These are phyloP conservation scores for Liopterus haemorrhoidalis DNA, from an alignment of 2,888 invertebrate genomes.

Conservation along the genomic window DNA sequence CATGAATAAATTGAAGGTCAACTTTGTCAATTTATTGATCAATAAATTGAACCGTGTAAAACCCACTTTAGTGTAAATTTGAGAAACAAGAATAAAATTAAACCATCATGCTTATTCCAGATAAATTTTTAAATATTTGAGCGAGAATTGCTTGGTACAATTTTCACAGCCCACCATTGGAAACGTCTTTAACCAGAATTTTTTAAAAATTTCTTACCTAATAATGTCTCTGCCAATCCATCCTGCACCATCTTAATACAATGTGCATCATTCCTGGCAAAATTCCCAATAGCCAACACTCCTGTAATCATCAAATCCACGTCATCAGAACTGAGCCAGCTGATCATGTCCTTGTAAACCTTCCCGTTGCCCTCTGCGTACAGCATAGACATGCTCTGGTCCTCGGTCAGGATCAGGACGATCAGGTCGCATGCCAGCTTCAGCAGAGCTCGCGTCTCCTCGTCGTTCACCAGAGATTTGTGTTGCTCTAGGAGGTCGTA, in stretches of 20 bases:
- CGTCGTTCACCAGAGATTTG: constrained; percentile 55
- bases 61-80: too few relatives aligned
- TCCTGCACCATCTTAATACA: constrained; percentile 77
- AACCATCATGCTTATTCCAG: too few relatives aligned
- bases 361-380: constrained; percentile 69
- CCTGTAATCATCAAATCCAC: constrained; percentile 75
- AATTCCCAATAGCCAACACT: constrained; percentile 81
- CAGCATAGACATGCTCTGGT: constrained; percentile 73
- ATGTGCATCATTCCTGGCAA: constrained; percentile 79
- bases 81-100: too few relatives aligned
- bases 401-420: constrained; percentile 78
- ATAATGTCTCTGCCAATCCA: constrained; percentile 66
- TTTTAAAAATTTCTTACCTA: too few relatives aligned
- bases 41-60: too few relatives aligned
- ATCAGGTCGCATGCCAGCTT: constrained; percentile 83
- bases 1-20: too few relatives aligned
- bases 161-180: too few relatives aligned
- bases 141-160: too few relatives aligned
- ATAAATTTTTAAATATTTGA: too few relatives aligned
- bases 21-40: too few relatives aligned
- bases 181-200: too few relatives aligned
- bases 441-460: constrained; percentile 62
- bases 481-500: constrained; percentile 68
- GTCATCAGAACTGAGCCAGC: constrained; percentile 70
- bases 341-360: constrained; percentile 64